Evolutionary conservation across 2,888 invertebrate species (phyloP), one percentile per base, ranked within the genome.

Genomic region (Cataglyphis altisquamis): DNA sequence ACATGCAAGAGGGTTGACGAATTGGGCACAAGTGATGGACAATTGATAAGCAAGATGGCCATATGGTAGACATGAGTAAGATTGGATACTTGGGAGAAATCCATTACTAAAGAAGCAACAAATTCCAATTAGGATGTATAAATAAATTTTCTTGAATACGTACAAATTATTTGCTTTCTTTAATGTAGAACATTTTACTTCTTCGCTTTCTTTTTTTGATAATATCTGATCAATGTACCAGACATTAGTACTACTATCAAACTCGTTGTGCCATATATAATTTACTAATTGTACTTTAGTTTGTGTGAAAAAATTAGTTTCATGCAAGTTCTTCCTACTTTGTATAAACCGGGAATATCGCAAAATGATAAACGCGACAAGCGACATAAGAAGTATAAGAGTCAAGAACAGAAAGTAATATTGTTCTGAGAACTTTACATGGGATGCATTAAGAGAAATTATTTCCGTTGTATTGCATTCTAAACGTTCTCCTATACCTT

Each of bases 1-100:
- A 93, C 97, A 98, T 86, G 97, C 97, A 39, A 96, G 94, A 48
- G 98, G 98, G 95, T 98, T 98, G 41, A 98, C 97, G 94, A 98
- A 97, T 86, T 97, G 97, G 5, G 25, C 18, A 48, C 75, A 75
- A 52, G 48, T 25, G 9, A 68, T 78, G 45, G 78, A 57, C 0
- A 78, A 18, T 5, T 60, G 68, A 70, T 70, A 78, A 29, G 70
- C 70, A 15, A 70, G 36, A 18, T 70, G 41, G 6, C 67, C 57
- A n/a, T 68, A 78, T 2, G 68, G 97, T 67, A 97, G 93, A 87
- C 96, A 96, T 0, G 97, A 96, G 90, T 96, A 97, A 0, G 96
- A 96, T 91, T 97, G 96, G 55, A 97, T 95, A 75, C 96, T 96
- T 0, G 96, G 96, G 25, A 97, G 94, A 15, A 96, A 94, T 57